These are phyloP conservation scores for Lagorchestes hirsutus DNA, from an alignment of 2,797 vertebrate species.

Conservation along the genomic window DNA sequence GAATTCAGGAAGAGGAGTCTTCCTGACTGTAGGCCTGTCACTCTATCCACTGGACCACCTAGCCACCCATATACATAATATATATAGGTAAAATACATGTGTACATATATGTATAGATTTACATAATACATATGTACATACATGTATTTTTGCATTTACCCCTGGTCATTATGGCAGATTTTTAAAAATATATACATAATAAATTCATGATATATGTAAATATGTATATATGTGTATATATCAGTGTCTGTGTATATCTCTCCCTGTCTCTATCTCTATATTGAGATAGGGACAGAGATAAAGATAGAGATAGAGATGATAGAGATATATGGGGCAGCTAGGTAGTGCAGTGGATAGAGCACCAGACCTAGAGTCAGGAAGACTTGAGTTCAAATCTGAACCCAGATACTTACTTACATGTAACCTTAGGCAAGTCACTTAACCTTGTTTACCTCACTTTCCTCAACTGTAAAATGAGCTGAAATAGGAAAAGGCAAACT, in stretches of 20 bases:
- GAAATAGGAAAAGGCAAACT: not conserved
- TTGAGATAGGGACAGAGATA: too few species aligned
- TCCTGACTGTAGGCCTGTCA: not conserved
- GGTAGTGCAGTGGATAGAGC: not conserved
- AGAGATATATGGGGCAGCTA: not conserved
- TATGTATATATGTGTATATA: not conserved
- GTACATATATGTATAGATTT: too few species aligned
- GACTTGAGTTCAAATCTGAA: not conserved
- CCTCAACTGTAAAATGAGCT: not conserved
- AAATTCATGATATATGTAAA: too few species aligned
- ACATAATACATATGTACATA: too few species aligned
- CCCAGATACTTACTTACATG: not conserved
- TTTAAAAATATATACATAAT: not conserved
- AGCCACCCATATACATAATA: not conserved
- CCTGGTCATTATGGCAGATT: not conserved
- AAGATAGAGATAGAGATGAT: too few species aligned
- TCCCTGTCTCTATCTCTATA: too few species aligned
- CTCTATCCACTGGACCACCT: not conserved
- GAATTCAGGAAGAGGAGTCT: not conserved
- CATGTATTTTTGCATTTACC: too few species aligned
- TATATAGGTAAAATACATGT: not conserved
- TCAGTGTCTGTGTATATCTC: too few species aligned
- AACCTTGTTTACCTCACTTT: not conserved
- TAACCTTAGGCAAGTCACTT: not conserved
- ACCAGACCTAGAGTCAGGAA: not conserved